Evolutionary conservation across 2,888 invertebrate genomes (phyloP).

Genomic region (Mystacides longicornis): DNA sequence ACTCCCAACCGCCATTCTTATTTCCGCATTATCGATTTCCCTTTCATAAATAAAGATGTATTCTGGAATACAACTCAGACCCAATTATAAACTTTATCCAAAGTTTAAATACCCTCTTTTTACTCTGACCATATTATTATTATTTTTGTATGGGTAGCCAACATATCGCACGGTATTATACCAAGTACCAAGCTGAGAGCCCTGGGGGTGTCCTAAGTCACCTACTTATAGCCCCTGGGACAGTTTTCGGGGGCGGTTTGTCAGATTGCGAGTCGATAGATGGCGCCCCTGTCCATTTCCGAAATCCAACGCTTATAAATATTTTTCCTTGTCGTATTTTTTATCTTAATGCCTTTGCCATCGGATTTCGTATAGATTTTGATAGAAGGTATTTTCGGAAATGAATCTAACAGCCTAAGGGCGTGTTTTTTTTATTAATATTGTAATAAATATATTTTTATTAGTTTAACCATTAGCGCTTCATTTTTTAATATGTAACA

Average conservation of each 20-base stretch:
- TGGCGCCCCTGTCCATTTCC: conserved; percentile 15
- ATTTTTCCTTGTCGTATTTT: conserved; percentile 17
- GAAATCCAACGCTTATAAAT: conserved; percentile 11
- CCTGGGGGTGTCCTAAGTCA: neutral
- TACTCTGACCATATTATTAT: neutral
- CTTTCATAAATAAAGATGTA: too few relatives aligned
- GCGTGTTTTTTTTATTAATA: too few relatives aligned
- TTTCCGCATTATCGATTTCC: too few relatives aligned
- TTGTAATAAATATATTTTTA: too few relatives aligned
- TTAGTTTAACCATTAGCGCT: too few relatives aligned
- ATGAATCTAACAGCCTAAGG: too few relatives aligned
- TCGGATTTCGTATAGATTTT: neutral
- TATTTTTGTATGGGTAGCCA: neutral
- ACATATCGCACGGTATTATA: neutral
- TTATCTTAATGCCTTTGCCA: conserved; percentile 21
- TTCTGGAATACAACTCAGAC: too few relatives aligned
- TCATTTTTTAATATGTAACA: too few relatives aligned
- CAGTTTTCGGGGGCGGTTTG: conserved; percentile 19
- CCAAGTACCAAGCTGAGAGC: neutral
- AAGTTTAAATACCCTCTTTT: neutral
- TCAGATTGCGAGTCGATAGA: conserved; percentile 22
- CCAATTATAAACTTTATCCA: neutral
- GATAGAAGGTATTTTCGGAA: too few relatives aligned
- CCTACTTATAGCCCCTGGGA: conserved; percentile 7
- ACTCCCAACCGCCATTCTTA: too few relatives aligned